Conservation (phyloP, 2,888 invertebrate species). For the Acronicta leporina region DNA sequence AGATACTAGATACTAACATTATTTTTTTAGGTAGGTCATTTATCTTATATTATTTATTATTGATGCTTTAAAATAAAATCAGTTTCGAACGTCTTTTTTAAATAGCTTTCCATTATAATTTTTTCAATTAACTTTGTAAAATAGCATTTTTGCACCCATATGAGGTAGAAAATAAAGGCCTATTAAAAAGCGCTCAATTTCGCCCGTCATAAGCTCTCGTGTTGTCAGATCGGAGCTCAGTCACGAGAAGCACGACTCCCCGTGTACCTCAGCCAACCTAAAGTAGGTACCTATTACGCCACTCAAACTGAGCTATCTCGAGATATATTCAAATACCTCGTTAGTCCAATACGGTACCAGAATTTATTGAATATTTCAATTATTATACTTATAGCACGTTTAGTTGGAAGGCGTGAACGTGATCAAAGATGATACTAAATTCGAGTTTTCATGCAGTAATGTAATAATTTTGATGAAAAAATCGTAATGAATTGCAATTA, state of each 20-base stretch:
- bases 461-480: conserved; percentile 18
- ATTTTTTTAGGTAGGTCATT: conserved; percentile 35
- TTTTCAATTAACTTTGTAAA: neutral
- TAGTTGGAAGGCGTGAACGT: conserved; percentile 46
- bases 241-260: conserved; percentile 73
- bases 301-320: conserved; percentile 49
- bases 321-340: conserved; percentile 52
- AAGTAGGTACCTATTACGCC: conserved; percentile 56
- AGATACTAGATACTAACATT: conserved; percentile 16
- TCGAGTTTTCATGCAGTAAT: conserved; percentile 20
- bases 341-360: conserved; percentile 50
- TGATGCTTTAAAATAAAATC: neutral
- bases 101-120: neutral
- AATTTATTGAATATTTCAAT: conserved; percentile 59
- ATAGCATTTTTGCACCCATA: neutral
- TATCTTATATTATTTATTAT: conserved; percentile 13
- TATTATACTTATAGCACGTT: conserved; percentile 49
- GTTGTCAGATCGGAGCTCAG: conserved; percentile 68
- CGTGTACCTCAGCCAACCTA: conserved; percentile 58
- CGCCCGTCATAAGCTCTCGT: conserved; percentile 57
- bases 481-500: conserved; percentile 14
- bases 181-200: conserved; percentile 55
- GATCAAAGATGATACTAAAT: conserved; percentile 35
- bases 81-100: neutral
- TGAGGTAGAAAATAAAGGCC: conserved; percentile 26